These are phyloP conservation scores for Penaeus japonicus DNA, from an alignment of 1,140 invertebrate genomes.

Conservation along the genomic window DNA sequence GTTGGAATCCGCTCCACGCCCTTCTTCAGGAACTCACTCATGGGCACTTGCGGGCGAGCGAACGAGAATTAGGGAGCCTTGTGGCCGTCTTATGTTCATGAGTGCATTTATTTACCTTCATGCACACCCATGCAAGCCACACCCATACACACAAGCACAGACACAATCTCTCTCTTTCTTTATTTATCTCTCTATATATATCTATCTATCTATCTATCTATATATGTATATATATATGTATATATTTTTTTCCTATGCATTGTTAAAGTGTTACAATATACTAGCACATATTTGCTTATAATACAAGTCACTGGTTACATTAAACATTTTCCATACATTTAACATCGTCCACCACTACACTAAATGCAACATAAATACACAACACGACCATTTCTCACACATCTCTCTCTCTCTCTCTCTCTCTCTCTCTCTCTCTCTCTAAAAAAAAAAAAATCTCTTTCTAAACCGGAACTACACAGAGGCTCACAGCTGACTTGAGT, in stretches of 20 bases:
- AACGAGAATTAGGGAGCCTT: background rate
- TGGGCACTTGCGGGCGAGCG: slow-evolving; percentile 15
- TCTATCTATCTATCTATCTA: background rate
- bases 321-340: too few species aligned
- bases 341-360: too few species aligned
- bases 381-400: too few species aligned
- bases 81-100: background rate
- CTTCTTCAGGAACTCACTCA: slow-evolving; percentile 45
- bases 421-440: too few species aligned
- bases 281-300: too few species aligned
- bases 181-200: background rate
- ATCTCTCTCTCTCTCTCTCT: too few species aligned
- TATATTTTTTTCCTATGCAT: too few species aligned
- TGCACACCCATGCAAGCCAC: background rate
- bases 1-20: slow-evolving; percentile 17
- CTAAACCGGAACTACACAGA: background rate
- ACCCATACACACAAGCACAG: background rate
- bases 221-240: background rate
- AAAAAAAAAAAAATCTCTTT: background rate
- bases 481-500: slow-evolving; percentile 17
- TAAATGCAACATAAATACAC: too few species aligned
- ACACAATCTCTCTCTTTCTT: background rate
- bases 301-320: too few species aligned
- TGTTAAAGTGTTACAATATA: too few species aligned
- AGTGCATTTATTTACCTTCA: too few species aligned